A percentile compares a stretch with the other conserved stretches of the same genome.
phyloP scores from a whole-genome alignment of 2,797 vertebrate species.

The Pseudomugil tenellus region DNA sequence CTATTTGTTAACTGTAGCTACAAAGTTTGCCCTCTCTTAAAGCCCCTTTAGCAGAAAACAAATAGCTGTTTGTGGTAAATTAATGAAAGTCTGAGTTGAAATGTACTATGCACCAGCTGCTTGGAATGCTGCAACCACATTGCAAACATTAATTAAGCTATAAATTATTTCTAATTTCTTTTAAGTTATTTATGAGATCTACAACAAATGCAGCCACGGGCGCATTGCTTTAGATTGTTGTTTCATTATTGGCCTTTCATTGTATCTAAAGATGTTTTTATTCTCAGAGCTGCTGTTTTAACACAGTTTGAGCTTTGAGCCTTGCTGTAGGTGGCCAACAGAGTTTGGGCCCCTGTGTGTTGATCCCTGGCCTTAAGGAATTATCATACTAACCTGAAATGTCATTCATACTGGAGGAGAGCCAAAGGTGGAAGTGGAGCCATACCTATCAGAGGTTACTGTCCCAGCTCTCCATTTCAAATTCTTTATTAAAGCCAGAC shows the following conservation, averaged over 20 bases:
- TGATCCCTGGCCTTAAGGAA: conserved; percentile 27
- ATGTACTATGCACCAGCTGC: conserved; percentile 16
- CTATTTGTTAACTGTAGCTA: conserved; percentile 51
- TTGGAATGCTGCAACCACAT: conserved; percentile 22
- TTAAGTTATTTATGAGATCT: conserved; percentile 16
- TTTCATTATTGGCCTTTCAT: conserved; percentile 18
- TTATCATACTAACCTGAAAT: conserved; percentile 2
- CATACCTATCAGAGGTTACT: conserved; percentile 27
- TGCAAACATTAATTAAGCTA: conserved; percentile 23
- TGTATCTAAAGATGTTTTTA: conserved; percentile 11
- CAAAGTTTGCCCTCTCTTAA: conserved; percentile 48
- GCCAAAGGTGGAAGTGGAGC: conserved; percentile 7
- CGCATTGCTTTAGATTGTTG: not conserved
- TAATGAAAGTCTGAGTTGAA: conserved; percentile 56
- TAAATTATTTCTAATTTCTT: conserved; percentile 35
- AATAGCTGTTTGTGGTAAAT: conserved; percentile 54
- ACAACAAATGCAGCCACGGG: conserved; percentile 5
- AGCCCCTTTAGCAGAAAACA: conserved; percentile 57
- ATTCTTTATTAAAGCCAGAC: conserved; percentile 2
- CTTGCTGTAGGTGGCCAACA: conserved; percentile 24
- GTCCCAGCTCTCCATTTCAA: conserved; percentile 17
- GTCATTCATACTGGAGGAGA: conserved; percentile 14
- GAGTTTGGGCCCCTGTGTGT: not conserved
- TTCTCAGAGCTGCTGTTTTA: not conserved
- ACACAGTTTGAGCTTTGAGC: conserved; percentile 2